Evolutionary conservation across 2,113 vertebrate genomes (phyloP).

Genomic region (Archilochus colubris): DNA sequence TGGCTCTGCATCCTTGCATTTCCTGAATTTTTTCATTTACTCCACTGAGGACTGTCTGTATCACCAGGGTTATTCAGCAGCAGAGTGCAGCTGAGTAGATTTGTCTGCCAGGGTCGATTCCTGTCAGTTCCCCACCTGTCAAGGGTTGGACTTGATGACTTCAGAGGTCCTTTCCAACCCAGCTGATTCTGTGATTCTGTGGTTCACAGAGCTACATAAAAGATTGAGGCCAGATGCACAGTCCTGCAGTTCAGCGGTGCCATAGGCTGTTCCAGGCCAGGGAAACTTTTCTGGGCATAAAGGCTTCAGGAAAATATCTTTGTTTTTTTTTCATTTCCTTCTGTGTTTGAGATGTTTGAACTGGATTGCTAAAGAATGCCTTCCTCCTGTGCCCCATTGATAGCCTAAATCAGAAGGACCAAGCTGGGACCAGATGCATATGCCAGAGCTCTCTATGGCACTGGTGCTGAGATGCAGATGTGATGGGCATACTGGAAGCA

Average conservation of each 20-base stretch:
- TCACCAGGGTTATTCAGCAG: rapidly evolving
- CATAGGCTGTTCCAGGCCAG: not conserved
- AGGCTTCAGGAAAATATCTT: not conserved
- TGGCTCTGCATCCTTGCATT: not conserved
- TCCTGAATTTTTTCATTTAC: not conserved
- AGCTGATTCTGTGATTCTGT: too few relatives aligned
- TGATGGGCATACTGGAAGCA: not conserved
- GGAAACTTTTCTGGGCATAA: not conserved
- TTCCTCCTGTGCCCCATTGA: rapidly evolving
- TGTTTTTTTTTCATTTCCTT: not conserved
- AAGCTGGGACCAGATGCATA: rapidly evolving
- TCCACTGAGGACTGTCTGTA: not conserved
- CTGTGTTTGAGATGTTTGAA: not conserved
- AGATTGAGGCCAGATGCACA: rapidly evolving
- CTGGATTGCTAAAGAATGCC: not conserved
- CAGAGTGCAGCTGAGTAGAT: rapidly evolving
- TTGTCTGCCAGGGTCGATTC: not conserved
- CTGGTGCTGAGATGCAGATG: not conserved
- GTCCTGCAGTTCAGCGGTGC: rapidly evolving
- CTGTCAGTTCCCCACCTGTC: not conserved
- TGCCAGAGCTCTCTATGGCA: not conserved
- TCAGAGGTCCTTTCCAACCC: too few relatives aligned
- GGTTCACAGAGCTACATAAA: too few relatives aligned
- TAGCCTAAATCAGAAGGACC: not conserved
- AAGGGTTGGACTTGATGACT: too few relatives aligned